These are phyloP conservation scores for Argya squamiceps DNA, from an alignment of 2,797 vertebrate genomes.

Conservation along the genomic window DNA sequence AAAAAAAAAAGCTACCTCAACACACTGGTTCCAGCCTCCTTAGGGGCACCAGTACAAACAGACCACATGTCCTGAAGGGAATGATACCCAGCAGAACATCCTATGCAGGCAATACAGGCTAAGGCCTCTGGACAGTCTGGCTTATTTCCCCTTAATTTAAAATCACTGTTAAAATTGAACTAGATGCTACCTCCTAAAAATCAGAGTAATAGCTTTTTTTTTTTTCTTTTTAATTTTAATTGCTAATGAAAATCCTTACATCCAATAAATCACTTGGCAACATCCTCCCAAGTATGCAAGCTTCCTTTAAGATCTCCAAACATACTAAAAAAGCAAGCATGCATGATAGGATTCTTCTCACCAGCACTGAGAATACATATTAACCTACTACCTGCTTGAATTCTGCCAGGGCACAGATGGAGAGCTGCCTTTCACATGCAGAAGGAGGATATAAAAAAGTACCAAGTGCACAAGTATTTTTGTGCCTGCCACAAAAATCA, in stretches of 20 bases:
- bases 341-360: not conserved
- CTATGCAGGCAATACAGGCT: not conserved
- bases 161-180: not conserved
- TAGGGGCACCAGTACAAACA: not conserved
- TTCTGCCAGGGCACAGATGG: conserved; percentile 41
- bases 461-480: conserved; percentile 26
- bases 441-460: conserved; percentile 31
- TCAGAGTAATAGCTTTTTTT: not conserved
- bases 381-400: conserved; percentile 43
- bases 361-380: not conserved
- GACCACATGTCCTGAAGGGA: not conserved
- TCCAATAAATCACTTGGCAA: not conserved
- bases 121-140: not conserved
- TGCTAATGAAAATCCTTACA: not conserved
- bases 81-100: not conserved
- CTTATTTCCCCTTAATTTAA: not conserved
- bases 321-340: not conserved
- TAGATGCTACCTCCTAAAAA: not conserved
- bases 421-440: conserved; percentile 22
- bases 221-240: not conserved
- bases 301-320: not conserved
- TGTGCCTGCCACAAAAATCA: not conserved
- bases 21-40: not conserved
- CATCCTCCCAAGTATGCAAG: not conserved
- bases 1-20: not conserved